phyloP scores from a whole-genome alignment of 2,113 vertebrate genomes.

The Ornithorhynchus anatinus region DNA sequence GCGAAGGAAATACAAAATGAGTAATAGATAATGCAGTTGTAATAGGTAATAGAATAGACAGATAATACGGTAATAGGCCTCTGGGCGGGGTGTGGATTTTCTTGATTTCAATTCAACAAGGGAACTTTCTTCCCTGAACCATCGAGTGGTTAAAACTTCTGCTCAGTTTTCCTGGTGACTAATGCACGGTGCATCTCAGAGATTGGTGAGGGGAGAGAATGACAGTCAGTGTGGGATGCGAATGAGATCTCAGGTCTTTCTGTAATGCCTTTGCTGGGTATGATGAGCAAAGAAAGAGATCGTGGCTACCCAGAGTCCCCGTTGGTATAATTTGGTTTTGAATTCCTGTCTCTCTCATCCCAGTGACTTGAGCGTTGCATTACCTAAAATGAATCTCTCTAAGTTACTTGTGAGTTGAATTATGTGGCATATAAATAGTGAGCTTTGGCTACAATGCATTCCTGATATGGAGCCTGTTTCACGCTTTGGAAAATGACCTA shows the following conservation, averaged over 20 bases:
- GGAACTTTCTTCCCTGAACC: neutral
- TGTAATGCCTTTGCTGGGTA: conserved; percentile 23
- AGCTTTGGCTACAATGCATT: neutral
- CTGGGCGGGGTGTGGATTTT: neutral
- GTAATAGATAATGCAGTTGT: no score
- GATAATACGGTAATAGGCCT: neutral
- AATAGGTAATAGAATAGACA: neutral
- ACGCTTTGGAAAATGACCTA: conserved; percentile 1
- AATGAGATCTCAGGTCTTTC: conserved; percentile 13
- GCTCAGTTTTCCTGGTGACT: conserved; percentile 20
- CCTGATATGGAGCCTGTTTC: neutral
- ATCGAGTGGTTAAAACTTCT: conserved; percentile 27
- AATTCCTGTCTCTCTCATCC: conserved; percentile 9
- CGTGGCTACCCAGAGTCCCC: neutral
- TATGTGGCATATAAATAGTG: neutral
- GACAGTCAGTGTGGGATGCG: conserved; percentile 37
- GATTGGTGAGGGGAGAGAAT: conserved; percentile 23
- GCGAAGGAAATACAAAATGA: neutral
- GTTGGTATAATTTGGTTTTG: neutral
- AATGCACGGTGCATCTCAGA: conserved; percentile 28
- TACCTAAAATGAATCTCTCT: conserved; percentile 16
- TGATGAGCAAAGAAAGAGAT: neutral
- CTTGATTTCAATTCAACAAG: neutral
- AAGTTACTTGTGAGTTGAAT: neutral
- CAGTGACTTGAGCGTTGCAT: neutral